Conservation (phyloP, 2,888 invertebrate genomes). For the Itoplectis maculator region DNA sequence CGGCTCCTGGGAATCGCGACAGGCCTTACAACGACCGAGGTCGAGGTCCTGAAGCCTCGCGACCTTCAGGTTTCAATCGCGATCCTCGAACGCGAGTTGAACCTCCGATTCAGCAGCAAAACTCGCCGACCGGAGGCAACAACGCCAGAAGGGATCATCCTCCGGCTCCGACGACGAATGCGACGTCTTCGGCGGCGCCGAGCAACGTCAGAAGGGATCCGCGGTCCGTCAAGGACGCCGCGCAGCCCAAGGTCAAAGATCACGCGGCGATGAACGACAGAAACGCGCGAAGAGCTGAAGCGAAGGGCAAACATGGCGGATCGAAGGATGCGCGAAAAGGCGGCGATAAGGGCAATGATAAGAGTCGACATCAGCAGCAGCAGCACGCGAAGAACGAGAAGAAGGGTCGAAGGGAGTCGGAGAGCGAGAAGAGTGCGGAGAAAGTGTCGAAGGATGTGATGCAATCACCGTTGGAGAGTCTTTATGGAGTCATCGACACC, state of each 20-base stretch:
- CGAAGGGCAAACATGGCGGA: slow-evolving; percentile 59
- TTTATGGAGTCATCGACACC: slow-evolving; percentile 84
- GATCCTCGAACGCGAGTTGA: slow-evolving; percentile 54
- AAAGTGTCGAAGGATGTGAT: slow-evolving; percentile 78
- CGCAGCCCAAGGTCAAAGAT: slow-evolving; percentile 59
- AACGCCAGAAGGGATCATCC: slow-evolving; percentile 58
- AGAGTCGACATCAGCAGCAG: slow-evolving; percentile 42
- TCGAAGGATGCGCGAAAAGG: slow-evolving; percentile 52
- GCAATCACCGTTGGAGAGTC: slow-evolving; percentile 85
- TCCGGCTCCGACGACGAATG: slow-evolving; percentile 67
- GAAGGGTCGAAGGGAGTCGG: slow-evolving; percentile 67
- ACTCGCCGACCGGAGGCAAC: slow-evolving; percentile 58
- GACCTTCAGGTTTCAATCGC: slow-evolving; percentile 64
- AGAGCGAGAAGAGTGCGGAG: slow-evolving; percentile 69
- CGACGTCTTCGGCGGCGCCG: slow-evolving; percentile 29
- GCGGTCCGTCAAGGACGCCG: slow-evolving; percentile 74
- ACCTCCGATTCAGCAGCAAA: slow-evolving; percentile 39
- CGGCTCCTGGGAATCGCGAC: slow-evolving; percentile 8
- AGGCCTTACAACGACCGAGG: slow-evolving; percentile 69
- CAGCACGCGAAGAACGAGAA: slow-evolving; percentile 55
- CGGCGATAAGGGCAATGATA: slow-evolving; percentile 58
- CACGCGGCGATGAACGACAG: slow-evolving; percentile 66
- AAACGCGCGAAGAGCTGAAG: slow-evolving; percentile 73
- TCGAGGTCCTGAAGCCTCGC: slow-evolving; percentile 68
- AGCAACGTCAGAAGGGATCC: slow-evolving; percentile 69